Evolutionary conservation across 2,888 invertebrate genomes (phyloP), one percentile per base, ranked within the genome.

Genomic region (Tortrix viridana): DNA sequence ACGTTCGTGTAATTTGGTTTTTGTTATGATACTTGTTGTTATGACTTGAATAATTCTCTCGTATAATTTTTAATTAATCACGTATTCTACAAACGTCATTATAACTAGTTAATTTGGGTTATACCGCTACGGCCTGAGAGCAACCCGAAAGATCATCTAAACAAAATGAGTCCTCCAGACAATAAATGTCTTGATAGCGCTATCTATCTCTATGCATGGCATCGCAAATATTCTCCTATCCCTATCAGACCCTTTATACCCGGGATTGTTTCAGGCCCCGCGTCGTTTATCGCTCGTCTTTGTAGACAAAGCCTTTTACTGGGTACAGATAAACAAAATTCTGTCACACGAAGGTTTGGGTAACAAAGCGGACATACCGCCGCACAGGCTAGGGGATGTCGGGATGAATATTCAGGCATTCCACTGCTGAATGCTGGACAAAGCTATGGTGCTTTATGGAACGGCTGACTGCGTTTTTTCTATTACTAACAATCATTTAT

Each of bases 281-380:
- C 72, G 72, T 74, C 73, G 67, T 79, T 84, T 81, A 85, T 85
- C 80, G 79, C 80, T 70, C 77, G 75, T 81, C 82, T 82, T 79
- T 79, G 80, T 82, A 85, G 82, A 86, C 85, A 86, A 85, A 84
- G 81, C 75, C 74, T 77, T 77, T 81, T 77, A 77, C 75, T 71
- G 67, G 70, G 74, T 74, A 77, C 74, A 82, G 82, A 85, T 85
- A 87, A 85, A 85, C 81, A 84, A 81, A 80, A 84, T 82, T 81
- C 74, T 77, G 76, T 71, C 73, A 72, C 72, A 65, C 61, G 72
- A 74, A 75, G 71, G 75, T 77, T 57, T 70, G 76, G 75, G 71
- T 79, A 76, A 77, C 80, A 81, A 80, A 74, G 75, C 67, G 52
- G 19, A 20, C 67, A 58, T 69, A 77, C 75, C 77, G 72, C 74